These are phyloP conservation scores for Anabas testudineus DNA, from an alignment of 2,797 vertebrate genomes.

Conservation along the genomic window DNA sequence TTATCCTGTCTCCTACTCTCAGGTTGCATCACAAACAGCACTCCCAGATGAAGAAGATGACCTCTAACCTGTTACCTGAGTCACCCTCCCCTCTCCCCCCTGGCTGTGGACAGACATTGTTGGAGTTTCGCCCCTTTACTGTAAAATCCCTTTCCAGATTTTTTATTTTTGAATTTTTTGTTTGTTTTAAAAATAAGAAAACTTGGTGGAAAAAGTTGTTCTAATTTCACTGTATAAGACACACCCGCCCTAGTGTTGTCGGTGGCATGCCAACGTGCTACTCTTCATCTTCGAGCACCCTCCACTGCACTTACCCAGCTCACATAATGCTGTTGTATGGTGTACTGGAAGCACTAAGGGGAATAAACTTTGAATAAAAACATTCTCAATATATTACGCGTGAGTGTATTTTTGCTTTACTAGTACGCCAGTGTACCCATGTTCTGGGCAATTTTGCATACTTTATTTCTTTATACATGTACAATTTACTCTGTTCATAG, in stretches of 20 bases:
- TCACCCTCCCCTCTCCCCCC: conserved; percentile 28
- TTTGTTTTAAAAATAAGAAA: conserved; percentile 82
- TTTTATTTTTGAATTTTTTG: conserved; percentile 85
- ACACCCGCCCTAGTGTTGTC: conserved; percentile 76
- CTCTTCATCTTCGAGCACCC: conserved; percentile 73
- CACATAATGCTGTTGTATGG: conserved; percentile 77
- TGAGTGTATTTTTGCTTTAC: conserved; percentile 14
- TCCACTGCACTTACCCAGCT: conserved; percentile 77
- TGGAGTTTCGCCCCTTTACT: conserved; percentile 78
- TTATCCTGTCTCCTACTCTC: neutral
- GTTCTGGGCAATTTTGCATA: no score
- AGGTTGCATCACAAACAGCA: conserved; percentile 88
- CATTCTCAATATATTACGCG: conserved; percentile 80
- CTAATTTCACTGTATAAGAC: conserved; percentile 83
- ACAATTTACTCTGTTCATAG: no score
- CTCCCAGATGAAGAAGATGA: conserved; percentile 90
- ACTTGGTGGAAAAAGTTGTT: conserved; percentile 77
- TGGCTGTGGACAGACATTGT: conserved; percentile 70
- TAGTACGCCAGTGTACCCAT: no score
- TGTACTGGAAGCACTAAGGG: conserved; percentile 83
- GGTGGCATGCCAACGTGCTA: conserved; percentile 76
- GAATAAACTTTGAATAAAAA: conserved; percentile 88
- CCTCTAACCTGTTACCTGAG: conserved; percentile 84
- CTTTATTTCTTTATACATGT: no score
- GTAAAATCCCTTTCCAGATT: conserved; percentile 85